Evolutionary conservation across 2,888 invertebrate species (phyloP), one percentile per base, ranked within the genome.

Genomic region (Drosophila peninsularis): DNA sequence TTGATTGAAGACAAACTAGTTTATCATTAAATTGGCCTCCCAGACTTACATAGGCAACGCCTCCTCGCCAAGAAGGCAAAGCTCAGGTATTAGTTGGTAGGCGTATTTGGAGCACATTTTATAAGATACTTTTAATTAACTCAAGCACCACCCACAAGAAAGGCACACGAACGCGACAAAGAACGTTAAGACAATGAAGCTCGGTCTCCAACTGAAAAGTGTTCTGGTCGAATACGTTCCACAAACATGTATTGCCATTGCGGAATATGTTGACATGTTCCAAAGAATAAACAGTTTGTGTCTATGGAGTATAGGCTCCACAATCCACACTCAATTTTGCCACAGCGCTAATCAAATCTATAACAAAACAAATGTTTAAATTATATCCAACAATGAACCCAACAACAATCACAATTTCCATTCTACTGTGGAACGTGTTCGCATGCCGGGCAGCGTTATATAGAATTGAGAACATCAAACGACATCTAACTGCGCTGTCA

Each of bases 101-200:
- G 78, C 62, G 67, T 82, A 89, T 70, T 90, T 90, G 1, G 86
- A 89, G 54, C 74, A 67, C 90, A 90, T 80, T 5, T 21, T 52
- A 3, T 9, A 49, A 5, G 5, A 39, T 13, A 54, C 4, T 2
- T 13, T 30, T n/a, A n/a, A 3, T 34, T 5, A n/a, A 45, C 50
- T 54, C n/a, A 21, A 41, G 10, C 5, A 17, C 14, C 6, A 1
- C 24, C 65, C 3, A 27, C n/a, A n/a, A 45, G 9, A 5, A n/a
- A 27, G 0, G 27, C 14, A n/a, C 24, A 32, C 49, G 14, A 30
- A 21, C 34, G 36, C 7, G 7, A 19, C 19, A 13, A 58, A 55
- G 56, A 7, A 19, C 41, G 54, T 13, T 39, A 55, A 42, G 44
- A 11, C 14, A 74, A 44, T 49, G 54, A 42, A 17, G 42, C 19